A percentile compares a stretch with the other conserved stretches of the same genome.
Conservation (phyloP, 2,113 vertebrate species). For the Rhadina sibilatrix region DNA sequence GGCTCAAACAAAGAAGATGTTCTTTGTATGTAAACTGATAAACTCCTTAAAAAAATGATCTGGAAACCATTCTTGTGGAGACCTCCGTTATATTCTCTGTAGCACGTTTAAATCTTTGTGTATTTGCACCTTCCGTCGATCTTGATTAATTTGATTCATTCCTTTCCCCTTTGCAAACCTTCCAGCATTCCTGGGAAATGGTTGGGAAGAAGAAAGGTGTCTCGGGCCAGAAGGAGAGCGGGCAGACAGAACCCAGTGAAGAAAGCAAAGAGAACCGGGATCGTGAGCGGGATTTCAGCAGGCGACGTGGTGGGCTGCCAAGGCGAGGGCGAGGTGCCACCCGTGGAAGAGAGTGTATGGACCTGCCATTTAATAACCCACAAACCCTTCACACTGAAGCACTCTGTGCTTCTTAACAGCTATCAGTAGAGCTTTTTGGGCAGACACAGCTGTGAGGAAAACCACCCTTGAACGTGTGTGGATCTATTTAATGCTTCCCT, state of each 20-base stretch:
- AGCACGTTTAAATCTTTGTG: background rate
- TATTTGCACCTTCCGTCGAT: background rate
- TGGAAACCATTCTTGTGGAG: background rate
- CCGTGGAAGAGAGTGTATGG: slow-evolving; percentile 94
- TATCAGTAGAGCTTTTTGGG: background rate
- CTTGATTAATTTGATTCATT: background rate
- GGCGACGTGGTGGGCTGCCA: slow-evolving; percentile 85
- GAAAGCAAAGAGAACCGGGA: slow-evolving; percentile 94
- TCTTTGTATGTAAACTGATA: too few species aligned
- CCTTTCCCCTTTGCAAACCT: background rate
- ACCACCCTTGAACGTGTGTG: too few species aligned
- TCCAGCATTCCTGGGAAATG: slow-evolving; percentile 98
- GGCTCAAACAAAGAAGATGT: background rate
- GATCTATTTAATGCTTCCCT: background rate
- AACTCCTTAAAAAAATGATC: background rate
- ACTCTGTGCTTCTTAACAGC: background rate
- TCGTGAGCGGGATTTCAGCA: slow-evolving; percentile 88
- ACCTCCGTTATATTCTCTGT: background rate
- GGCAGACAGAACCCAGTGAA: slow-evolving; percentile 85
- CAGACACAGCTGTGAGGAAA: background rate
- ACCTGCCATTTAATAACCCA: background rate
- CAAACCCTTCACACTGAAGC: background rate
- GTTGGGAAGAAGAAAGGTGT: slow-evolving; percentile 97
- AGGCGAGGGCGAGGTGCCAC: slow-evolving; percentile 87
- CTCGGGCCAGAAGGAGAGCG: slow-evolving; percentile 91